Percentiles rank a stretch among this genome's conserved stretches.
Evolutionary conservation across 2,888 invertebrate species (phyloP).

Genomic region (Liopterus haemorrhoidalis): DNA sequence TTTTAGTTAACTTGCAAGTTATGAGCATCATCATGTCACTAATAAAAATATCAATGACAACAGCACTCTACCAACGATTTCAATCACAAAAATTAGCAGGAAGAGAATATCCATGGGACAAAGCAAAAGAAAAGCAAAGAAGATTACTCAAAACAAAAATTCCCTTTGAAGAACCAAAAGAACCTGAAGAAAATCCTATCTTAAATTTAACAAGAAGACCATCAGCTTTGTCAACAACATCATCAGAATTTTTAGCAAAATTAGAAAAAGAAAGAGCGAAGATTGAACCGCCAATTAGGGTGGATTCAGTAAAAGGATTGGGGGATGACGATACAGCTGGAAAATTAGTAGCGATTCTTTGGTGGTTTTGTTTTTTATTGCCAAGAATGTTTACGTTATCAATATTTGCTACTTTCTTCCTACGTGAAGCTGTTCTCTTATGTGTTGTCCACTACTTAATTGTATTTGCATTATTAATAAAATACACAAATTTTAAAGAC

Average conservation of each 20-base stretch:
- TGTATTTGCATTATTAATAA: slow-evolving; percentile 59
- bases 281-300: slow-evolving; percentile 10
- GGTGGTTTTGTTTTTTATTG: slow-evolving; percentile 72
- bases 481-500: slow-evolving; percentile 56
- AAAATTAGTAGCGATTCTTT: slow-evolving; percentile 62
- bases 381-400: slow-evolving; percentile 65
- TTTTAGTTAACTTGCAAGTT: slow-evolving; percentile 60
- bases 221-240: slow-evolving; percentile 17
- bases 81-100: slow-evolving; percentile 71
- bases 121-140: slow-evolving; percentile 33
- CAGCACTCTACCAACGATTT: slow-evolving; percentile 68
- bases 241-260: slow-evolving; percentile 14
- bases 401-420: slow-evolving; percentile 63
- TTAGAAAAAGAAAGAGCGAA: too few relatives aligned
- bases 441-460: slow-evolving; percentile 59
- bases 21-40: slow-evolving; percentile 62
- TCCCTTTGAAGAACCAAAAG: background rate
- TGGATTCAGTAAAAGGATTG: slow-evolving; percentile 46
- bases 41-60: slow-evolving; percentile 63
- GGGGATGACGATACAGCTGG: slow-evolving; percentile 71
- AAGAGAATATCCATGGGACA: slow-evolving; percentile 67
- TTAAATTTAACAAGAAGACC: slow-evolving; percentile 8
- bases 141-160: background rate
- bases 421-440: slow-evolving; percentile 55
- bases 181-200: slow-evolving; percentile 1